Evolutionary conservation across 2,888 invertebrate genomes (phyloP), one percentile per base, ranked within the genome.

Genomic region (Frankliniella intonsa): DNA sequence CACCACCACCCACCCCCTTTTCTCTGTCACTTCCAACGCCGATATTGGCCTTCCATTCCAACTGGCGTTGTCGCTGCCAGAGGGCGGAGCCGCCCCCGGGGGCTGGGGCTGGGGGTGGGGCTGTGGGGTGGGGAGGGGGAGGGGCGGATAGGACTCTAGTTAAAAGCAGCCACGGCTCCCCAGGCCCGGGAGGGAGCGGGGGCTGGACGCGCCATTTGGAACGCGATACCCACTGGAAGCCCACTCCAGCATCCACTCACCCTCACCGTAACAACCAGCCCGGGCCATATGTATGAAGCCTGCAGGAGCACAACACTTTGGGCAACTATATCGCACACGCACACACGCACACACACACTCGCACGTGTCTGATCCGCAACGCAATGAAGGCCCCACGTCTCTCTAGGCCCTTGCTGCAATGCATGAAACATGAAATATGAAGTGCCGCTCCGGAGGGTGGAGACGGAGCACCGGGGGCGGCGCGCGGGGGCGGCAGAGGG

Each of bases 401-500:
- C 38, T 38, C 38, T 38, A 5, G 38, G 38, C 38, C 38, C 38
- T 38, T 38, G 38, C 12, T 22, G 69, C 69, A 10, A 76, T 76
- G 69, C 69, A 76, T 76, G 69, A 76, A 76, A 76, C 69, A 76
- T 76, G 69, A 76, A 76, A 76, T 76, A 76, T 76, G 69, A 76
- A 76, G 69, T 76, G 69, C 69, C 69, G 69, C 25, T 9, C 22
- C 22, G 25, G 25, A 25, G 55, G 55, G 19, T 55, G 55, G 55
- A 55, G 55, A 19, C 55, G 69, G n/a, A 62, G 62, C 62, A 5
- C 38, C 38, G 62, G 55, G n/a, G 22, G 69, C 69, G 9, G 69
- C 38, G 69, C 11, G 69, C 69, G 22, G 69, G 22, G 25, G 69
- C 69, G 22, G 69, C 69, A n/a, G n/a, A n/a, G n/a, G n/a, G 22